phyloP scores from a whole-genome alignment of 2,888 invertebrate species.

The Andrena camellia region DNA sequence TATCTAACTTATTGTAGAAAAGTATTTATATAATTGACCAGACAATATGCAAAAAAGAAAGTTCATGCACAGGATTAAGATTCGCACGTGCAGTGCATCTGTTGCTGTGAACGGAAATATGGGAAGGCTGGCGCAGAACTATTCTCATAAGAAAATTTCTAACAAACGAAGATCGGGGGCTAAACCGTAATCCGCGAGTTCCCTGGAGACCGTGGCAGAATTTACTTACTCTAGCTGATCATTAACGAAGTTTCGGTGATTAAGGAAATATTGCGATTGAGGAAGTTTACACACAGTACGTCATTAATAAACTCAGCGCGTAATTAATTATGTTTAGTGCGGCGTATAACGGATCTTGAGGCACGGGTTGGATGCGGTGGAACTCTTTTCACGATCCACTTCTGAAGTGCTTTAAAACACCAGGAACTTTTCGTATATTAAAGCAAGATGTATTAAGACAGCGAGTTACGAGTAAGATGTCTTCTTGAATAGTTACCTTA shows the following conservation, averaged over 20 bases:
- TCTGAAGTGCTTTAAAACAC: constrained; percentile 29
- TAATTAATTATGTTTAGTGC: constrained; percentile 60
- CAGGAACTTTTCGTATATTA: constrained; percentile 25
- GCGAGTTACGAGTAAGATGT: constrained; percentile 52
- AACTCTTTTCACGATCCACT: constrained; percentile 49
- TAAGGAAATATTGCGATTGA: constrained; percentile 47
- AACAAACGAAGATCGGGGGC: constrained; percentile 26
- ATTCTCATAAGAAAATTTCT: constrained; percentile 35
- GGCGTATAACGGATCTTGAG: constrained; percentile 1
- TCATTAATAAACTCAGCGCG: constrained; percentile 58
- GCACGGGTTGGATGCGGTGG: background rate
- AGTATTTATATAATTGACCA: background rate
- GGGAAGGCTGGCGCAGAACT: background rate
- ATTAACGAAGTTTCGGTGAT: constrained; percentile 50
- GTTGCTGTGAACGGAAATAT: background rate
- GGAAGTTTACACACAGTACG: constrained; percentile 46
- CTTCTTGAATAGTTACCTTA: constrained; percentile 34
- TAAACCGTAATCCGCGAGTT: background rate
- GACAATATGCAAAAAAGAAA: background rate
- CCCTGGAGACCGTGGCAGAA: constrained; percentile 1
- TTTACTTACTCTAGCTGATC: constrained; percentile 23
- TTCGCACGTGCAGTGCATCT: background rate
- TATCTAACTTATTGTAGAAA: background rate
- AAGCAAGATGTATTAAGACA: constrained; percentile 45
- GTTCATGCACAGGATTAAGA: background rate